These are phyloP conservation scores for Acyrthosiphon pisum DNA, from an alignment of 1,140 invertebrate genomes.

Conservation along the genomic window DNA sequence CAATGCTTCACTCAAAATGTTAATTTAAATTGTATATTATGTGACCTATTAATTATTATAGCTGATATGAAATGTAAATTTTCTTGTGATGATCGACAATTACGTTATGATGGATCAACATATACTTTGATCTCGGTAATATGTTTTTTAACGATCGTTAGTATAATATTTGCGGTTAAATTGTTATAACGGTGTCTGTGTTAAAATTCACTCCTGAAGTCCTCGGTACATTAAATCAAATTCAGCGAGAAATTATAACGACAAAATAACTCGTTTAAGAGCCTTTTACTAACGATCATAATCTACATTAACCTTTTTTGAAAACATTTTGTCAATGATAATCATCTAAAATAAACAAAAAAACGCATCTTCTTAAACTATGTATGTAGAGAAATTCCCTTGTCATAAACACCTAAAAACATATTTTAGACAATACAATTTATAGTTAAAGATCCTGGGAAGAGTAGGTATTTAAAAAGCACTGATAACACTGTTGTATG, in stretches of 20 bases:
- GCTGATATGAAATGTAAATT: background rate
- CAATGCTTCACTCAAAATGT: background rate
- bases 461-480: background rate
- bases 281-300: background rate
- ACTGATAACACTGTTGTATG: background rate
- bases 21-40: background rate
- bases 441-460: no score
- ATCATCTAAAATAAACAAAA: background rate
- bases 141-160: background rate
- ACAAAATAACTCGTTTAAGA: background rate
- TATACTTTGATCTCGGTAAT: background rate
- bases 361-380: background rate
- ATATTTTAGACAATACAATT: background rate
- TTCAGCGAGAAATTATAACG: background rate
- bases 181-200: background rate
- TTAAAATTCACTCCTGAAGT: background rate
- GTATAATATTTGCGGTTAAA: background rate
- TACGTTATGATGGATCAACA: background rate
- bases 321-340: background rate
- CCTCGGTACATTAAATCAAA: background rate
- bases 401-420: background rate
- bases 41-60: background rate
- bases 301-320: background rate
- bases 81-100: background rate
- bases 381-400: background rate